These are phyloP conservation scores for Coelopa frigida DNA, from an alignment of 1,140 invertebrate species.

Conservation along the genomic window DNA sequence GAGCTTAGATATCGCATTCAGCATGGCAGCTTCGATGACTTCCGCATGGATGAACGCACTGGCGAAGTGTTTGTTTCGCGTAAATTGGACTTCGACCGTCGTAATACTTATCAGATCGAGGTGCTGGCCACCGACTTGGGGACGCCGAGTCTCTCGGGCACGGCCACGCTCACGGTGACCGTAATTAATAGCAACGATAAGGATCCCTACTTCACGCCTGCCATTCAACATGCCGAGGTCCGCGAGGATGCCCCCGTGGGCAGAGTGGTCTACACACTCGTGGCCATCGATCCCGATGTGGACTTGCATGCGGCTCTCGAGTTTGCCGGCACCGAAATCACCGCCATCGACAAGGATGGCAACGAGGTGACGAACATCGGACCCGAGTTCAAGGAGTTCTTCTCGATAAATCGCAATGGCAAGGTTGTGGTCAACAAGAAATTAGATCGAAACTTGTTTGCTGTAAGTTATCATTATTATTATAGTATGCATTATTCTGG, in stretches of 20 bases:
- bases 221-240: conserved; percentile 69
- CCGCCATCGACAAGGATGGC: conserved; percentile 75
- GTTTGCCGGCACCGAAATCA: conserved; percentile 64
- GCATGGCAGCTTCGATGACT: conserved; percentile 78
- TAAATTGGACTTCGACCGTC: conserved; percentile 75
- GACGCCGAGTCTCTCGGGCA: conserved; percentile 71
- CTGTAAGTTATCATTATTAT: conserved; percentile 18
- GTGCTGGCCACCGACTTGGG: conserved; percentile 75
- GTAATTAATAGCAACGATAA: conserved; percentile 86
- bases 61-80: conserved; percentile 69
- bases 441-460: conserved; percentile 40
- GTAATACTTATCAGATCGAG: conserved; percentile 69
- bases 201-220: conserved; percentile 74
- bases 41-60: conserved; percentile 64
- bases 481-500: not conserved
- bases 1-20: conserved; percentile 59
- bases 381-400: conserved; percentile 60
- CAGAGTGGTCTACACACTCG: conserved; percentile 62
- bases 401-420: conserved; percentile 61
- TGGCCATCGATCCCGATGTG: conserved; percentile 77
- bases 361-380: conserved; percentile 59
- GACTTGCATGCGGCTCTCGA: conserved; percentile 58
- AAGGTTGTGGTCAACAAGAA: conserved; percentile 57
- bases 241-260: conserved; percentile 70
- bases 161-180: conserved; percentile 66